These are phyloP conservation scores for Takifugu ocellatus DNA, from an alignment of 2,797 vertebrate genomes.

Conservation along the genomic window DNA sequence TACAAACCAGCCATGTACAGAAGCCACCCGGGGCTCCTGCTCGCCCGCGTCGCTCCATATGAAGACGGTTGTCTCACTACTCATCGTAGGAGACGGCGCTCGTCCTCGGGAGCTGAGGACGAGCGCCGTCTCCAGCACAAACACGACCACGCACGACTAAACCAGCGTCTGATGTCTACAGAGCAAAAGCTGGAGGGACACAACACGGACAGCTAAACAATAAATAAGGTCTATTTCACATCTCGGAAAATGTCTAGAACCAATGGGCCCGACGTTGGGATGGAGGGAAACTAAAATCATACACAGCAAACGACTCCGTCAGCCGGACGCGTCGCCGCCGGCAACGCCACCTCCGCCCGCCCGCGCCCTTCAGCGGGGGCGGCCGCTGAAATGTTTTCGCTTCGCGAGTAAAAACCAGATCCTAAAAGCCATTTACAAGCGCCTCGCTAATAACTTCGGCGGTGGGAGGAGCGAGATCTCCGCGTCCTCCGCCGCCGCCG, in stretches of 20 bases:
- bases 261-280: constrained; percentile 48
- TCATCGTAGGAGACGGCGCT: too few relatives aligned
- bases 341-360: too few relatives aligned
- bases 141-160: constrained; percentile 46
- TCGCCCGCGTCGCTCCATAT: constrained; percentile 14
- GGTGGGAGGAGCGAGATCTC: constrained; percentile 52
- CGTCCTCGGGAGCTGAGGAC: neutral
- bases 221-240: constrained; percentile 58
- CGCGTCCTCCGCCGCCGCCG: constrained; percentile 53
- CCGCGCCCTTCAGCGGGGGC: too few relatives aligned
- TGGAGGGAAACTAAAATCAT: constrained; percentile 40
- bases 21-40: constrained; percentile 17
- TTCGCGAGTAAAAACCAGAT: constrained; percentile 66
- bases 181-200: constrained; percentile 44
- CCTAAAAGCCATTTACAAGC: constrained; percentile 74
- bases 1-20: constrained; percentile 37
- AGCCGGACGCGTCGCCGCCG: too few relatives aligned
- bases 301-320: constrained; percentile 37
- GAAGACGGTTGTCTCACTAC: neutral
- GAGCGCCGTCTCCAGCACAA: constrained; percentile 37
- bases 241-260: constrained; percentile 56
- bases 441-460: constrained; percentile 56
- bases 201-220: constrained; percentile 50
- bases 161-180: constrained; percentile 41
- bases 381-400: constrained; percentile 30